Evolutionary conservation across 2,888 invertebrate species (phyloP), one percentile per base, ranked within the genome.

Genomic region (Eilema caniola): DNA sequence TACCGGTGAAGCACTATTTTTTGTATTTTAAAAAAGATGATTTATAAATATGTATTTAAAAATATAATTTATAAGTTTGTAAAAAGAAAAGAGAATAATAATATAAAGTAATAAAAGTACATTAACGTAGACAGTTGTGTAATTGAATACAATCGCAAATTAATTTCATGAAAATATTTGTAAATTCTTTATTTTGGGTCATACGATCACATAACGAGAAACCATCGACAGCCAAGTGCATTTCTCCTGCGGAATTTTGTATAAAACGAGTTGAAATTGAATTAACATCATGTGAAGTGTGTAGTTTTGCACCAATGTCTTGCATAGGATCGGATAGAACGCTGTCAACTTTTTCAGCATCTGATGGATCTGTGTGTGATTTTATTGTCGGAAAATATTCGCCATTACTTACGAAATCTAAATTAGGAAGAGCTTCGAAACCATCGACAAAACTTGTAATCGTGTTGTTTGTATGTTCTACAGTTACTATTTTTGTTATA

Each of bases 181-280:
- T 62, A n/a, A 72, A 75, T 16, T 73, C 53, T 16, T 62, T 41
- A 65, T 73, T 41, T 59, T 67, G 41, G 53, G 70, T 25, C 31
- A 75, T 62, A 47, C 74, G 69, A 75, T 83, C 37, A 66, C 88
- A 89, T 62, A 89, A 66, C n/a, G 78, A 76, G 12, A 71, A 68
- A 4, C 85, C 85, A 69, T 89, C 85, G 23, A 89, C 74, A 20
- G 85, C 85, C 33, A 89, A 63, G 57, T 81, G 71, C 41, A 89
- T 70, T 69, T 82, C 69, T 10, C 87, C 88, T 28, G 81, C 77
- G 0, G 80, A 28, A 23, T 83, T 78, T 80, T 89, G 88, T 5
- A 86, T 74, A 63, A 88, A 87, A 25, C 77, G 83, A n/a, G 83
- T 83, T 31, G 89, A 88, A 33, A 89, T 77, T 16, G 79, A 78